Evolutionary conservation across 2,888 invertebrate genomes (phyloP), one percentile per base, ranked within the genome.

Genomic region (Lasioglossum vierecki): DNA sequence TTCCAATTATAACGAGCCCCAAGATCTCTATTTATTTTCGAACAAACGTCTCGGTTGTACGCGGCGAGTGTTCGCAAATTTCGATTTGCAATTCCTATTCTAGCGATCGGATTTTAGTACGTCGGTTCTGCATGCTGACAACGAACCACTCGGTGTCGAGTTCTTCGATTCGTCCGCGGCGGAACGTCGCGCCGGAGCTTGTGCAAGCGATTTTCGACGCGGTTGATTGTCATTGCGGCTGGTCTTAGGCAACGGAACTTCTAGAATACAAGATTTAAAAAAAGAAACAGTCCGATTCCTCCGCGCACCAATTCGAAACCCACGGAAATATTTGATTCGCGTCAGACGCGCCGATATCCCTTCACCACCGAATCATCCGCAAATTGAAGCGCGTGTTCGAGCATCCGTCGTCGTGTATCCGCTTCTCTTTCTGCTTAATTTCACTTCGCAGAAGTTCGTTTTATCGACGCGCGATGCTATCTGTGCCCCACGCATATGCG

Each of bases 51-150:
- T 66, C 13, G 1, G 9, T 35, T 39, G 35, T 30, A 39, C 30
- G 35, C 4, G 35, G 9, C 35, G 35, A 30, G 63, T 15, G 66
- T 41, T 39, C 63, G 53, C 41, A 11, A 22, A 22, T 76, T 71
- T 63, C 18, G 41, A 57, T 66, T 41, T 63, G 46, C 35, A 46
- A 72, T 81, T 73, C 53, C 22, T n/a, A 35, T 49, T 22, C 22
- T 22, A 11, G 46, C 57, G 57, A 63, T 81, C 49, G 68, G 73
- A 80, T 79, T 85, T 75, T 84, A 73, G 39, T 75, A 76, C 63
- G 77, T 60, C 77, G 39, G 39, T 39, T 39, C 66, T 57, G 77
- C 76, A 35, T 87, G 87, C 87, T 87, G 87, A 87, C 87, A 76
- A 81, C 72, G 80, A 72, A 79, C 71, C 53, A 46, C 49, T 26